Evolutionary conservation across 2,113 vertebrate genomes (phyloP), one percentile per base, ranked within the genome.

Genomic region (Mirza zaza): DNA sequence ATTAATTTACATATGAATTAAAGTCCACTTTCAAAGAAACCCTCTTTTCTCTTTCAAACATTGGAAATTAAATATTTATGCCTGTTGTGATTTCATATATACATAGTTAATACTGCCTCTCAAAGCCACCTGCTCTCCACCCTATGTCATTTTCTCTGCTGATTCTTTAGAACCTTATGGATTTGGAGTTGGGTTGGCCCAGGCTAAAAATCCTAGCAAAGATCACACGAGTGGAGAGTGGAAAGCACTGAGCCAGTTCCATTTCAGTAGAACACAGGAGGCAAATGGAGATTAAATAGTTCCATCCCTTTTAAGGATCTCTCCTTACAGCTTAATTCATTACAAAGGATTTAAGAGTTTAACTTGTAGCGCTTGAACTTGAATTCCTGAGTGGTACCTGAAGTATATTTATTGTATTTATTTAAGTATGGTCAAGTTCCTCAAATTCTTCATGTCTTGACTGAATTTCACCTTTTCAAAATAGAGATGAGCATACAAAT

Each of bases 31-130:
- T 96, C 6, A 65, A 96, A 93, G 96, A 97, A 93, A 92, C 67
- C 77, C 90, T 94, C 82, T 63, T 94, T 95, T 96, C 86, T 91
- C 80, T 96, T 97, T 96, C 90, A 96, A 96, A 90, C 39, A 61
- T 52, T 94, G 8, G 18, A 90, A 95, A 96, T 98, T 98, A 97
- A 97, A 95, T 98, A 96, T 98, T 98, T 96, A 97, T 98, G 70
- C 61, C 80, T 23, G 1, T 79, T 97, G 93, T 50, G 55, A 95
- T 98, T 97, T 97, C 82, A 90, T 95, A 86, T 96, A 94, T 96
- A 90, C 97, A 96, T 97, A 91, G 94, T 97, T 95, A 97, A 97
- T 97, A 96, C 68, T 89, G 63, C 83, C 94, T 92, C 93, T 92
- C 68, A 68, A 59, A 87, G 45, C 80, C 92, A 98, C 95, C 96